phyloP scores from a whole-genome alignment of 1,140 invertebrate genomes.

The Drosophila orosa region DNA sequence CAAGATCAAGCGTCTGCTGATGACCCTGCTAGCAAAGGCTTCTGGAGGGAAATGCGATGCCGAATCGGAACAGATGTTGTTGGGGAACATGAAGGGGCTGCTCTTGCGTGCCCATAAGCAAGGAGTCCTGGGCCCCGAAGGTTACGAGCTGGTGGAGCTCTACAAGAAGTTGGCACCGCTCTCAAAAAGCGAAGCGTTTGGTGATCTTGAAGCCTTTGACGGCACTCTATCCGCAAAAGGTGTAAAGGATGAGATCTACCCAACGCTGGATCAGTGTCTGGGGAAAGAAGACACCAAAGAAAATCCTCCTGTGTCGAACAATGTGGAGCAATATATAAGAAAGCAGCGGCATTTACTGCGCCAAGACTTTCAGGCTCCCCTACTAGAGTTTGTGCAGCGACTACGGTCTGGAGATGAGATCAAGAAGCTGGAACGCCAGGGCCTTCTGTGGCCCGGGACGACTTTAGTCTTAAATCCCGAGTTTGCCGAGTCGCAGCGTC shows the following conservation, averaged over 20 bases:
- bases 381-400: constrained; percentile 84
- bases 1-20: constrained; percentile 30
- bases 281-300: not conserved
- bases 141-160: constrained; percentile 46
- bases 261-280: constrained; percentile 58
- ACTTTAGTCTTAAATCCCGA: constrained; percentile 52
- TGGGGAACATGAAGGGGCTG: constrained; percentile 54
- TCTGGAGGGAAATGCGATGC: constrained; percentile 27
- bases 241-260: constrained; percentile 64
- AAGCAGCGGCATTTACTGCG: constrained; percentile 90
- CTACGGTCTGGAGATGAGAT: constrained; percentile 69
- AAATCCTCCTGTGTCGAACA: not conserved
- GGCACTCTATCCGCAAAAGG: not conserved
- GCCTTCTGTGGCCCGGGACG: constrained; percentile 73
- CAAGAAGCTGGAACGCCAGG: constrained; percentile 53
- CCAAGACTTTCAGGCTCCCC: constrained; percentile 89
- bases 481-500: constrained; percentile 43
- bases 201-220: constrained; percentile 27
- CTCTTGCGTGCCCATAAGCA: constrained; percentile 53
- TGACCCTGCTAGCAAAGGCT: constrained; percentile 18
- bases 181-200: constrained; percentile 9
- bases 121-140: constrained; percentile 24
- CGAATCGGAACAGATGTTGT: constrained; percentile 35
- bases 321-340: constrained; percentile 89
- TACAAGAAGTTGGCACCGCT: constrained; percentile 46